Conservation (phyloP, 2,113 vertebrate genomes). For the Ciconia boyciana region DNA sequence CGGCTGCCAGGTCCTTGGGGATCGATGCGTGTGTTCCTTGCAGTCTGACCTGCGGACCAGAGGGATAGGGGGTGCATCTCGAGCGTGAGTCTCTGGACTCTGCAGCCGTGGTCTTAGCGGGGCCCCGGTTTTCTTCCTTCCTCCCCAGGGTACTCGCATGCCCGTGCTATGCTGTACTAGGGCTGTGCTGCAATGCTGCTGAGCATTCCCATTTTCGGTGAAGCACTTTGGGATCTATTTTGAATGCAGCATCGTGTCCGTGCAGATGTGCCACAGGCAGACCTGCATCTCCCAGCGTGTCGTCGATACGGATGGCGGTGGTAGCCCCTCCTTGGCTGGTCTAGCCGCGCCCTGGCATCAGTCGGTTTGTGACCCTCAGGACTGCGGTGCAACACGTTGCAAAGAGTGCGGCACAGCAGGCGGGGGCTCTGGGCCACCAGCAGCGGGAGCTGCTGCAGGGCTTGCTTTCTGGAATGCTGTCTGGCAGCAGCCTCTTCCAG, state of each 20-base stretch:
- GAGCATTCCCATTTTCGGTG: background rate
- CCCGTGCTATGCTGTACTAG: accelerated
- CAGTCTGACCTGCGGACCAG: background rate
- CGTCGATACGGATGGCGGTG: accelerated
- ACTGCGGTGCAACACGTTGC: background rate
- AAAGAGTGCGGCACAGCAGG: background rate
- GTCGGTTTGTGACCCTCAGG: background rate
- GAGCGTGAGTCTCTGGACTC: background rate
- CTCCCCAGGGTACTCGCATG: background rate
- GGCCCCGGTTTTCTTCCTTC: accelerated
- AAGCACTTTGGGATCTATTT: background rate
- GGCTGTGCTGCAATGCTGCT: background rate
- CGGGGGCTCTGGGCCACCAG: background rate
- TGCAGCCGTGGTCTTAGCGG: background rate
- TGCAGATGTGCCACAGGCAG: background rate
- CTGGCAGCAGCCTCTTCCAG: conserved; percentile 20
- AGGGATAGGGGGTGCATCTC: background rate
- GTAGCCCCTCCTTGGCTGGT: background rate
- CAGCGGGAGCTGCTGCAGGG: conserved; percentile 3
- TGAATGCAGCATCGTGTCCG: accelerated
- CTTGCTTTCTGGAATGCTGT: background rate
- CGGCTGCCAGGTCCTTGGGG: accelerated
- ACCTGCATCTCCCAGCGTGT: background rate
- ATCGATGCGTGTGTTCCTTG: background rate
- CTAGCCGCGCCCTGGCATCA: background rate